Conservation (phyloP, 2,888 invertebrate genomes). For the Drepana falcataria region DNA sequence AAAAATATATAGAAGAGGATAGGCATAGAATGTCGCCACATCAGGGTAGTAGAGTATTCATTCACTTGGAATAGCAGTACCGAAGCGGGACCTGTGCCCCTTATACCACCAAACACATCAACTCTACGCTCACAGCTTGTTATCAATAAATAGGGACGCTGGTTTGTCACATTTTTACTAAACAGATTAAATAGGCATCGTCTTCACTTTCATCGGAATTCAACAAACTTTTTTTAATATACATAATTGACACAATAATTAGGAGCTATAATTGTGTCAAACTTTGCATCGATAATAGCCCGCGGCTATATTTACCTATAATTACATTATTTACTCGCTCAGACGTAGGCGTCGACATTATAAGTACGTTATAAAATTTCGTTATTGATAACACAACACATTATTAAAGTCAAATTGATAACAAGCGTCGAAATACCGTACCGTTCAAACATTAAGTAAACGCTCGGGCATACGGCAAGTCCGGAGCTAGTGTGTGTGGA, state of each 20-base stretch:
- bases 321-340: conserved; percentile 14
- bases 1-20: no score
- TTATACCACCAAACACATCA: no score
- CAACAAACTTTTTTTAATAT: no score
- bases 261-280: neutral
- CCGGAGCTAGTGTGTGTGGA: conserved; percentile 1
- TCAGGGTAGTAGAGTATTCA: no score
- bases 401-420: conserved; percentile 55
- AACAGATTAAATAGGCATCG: no score
- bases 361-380: conserved; percentile 27
- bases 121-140: no score
- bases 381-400: conserved; percentile 46
- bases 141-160: no score
- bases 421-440: conserved; percentile 20
- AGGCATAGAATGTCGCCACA: no score
- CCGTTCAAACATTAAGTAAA: conserved; percentile 19
- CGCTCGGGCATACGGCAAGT: conserved; percentile 5
- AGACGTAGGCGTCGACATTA: conserved; percentile 19
- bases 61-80: no score
- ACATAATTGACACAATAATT: neutral
- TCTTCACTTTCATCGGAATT: no score
- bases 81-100: no score
- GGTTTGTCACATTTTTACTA: no score
- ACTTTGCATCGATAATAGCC: neutral
- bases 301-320: conserved; percentile 9